Evolutionary conservation across 2,113 vertebrate genomes (phyloP), one percentile per base, ranked within the genome.

Genomic region (Poicephalus meyeri): DNA sequence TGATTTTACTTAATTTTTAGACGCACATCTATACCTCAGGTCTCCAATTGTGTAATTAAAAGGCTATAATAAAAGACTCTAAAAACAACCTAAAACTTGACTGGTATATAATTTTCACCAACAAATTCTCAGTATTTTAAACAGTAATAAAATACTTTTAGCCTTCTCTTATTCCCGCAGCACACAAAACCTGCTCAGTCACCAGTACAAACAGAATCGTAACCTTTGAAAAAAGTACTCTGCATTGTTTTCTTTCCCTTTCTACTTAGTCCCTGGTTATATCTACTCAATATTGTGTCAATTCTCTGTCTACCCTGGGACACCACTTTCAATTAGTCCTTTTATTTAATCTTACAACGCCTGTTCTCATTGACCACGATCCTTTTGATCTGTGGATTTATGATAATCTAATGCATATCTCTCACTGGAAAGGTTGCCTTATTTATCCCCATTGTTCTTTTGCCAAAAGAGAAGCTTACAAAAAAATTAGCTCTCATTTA

Each of bases 371-470:
- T 98, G 98, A 98, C 97, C 95, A 97, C 28, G 29, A 92, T 61
- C 93, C 96, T 97, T 97, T 95, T 97, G 96, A 97, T 97, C 96
- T 88, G 80, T 56, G 97, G 94, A 97, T 97, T 98, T 98, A 97
- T 98, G 96, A 97, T 97, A 98, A 98, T 98, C 97, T 95, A 96
- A 97, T 94, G 96, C 95, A 95, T 95, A 92, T 97, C 95, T 96
- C 95, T 97, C 96, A 76, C 76, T 95, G 87, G 83, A 96, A 97
- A 96, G 97, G 92, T 93, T 95, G 94, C 89, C 88, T 98, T 96
- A 94, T 95, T 97, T 88, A 98, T 97, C 89, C 90, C 94, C 93
- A 98, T 97, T 98, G 97, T 97, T 98, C 97, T 95, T 91, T 47
- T 70, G 95, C 90, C 92, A 98, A 90, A 94, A 94, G 93, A 97